phyloP scores from a whole-genome alignment of 1,140 invertebrate genomes.

The Condylostylus longicornis region DNA sequence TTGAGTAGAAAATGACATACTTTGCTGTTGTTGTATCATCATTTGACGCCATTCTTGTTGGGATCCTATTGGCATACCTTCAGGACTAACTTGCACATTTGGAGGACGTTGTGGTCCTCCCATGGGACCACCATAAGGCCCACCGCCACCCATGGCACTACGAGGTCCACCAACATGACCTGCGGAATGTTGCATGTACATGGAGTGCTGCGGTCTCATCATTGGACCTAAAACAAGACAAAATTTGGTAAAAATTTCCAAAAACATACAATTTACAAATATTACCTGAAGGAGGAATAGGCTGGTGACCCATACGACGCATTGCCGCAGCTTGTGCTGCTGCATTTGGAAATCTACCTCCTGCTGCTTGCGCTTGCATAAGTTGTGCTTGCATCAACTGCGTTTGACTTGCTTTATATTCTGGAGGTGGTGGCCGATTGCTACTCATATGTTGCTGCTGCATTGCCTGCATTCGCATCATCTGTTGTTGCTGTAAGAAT shows the following conservation, averaged over 20 bases:
- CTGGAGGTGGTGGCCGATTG: conserved; percentile 51
- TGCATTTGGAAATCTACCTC: conserved; percentile 26
- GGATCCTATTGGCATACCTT: conserved; percentile 39
- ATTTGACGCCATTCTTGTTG: conserved; percentile 55
- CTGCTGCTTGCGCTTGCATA: conserved; percentile 33
- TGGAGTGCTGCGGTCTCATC: conserved; percentile 46
- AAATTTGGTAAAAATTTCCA: neutral
- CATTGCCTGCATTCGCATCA: conserved; percentile 33
- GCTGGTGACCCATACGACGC: conserved; percentile 45
- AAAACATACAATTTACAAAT: neutral
- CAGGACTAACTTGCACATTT: conserved; percentile 38
- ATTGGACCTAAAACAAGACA: conserved; percentile 38
- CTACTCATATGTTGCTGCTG: conserved; percentile 36
- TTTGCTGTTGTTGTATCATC: conserved; percentile 54
- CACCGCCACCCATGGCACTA: conserved; percentile 33
- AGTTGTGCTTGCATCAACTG: conserved; percentile 41
- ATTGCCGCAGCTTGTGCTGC: conserved; percentile 38
- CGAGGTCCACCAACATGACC: conserved; percentile 15
- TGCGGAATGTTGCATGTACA: conserved; percentile 33
- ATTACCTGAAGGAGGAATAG: conserved; percentile 49
- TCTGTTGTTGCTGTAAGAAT: conserved; percentile 36
- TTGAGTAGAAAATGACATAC: conserved; percentile 37
- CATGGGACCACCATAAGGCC: conserved; percentile 30
- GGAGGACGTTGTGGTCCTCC: conserved; percentile 32
- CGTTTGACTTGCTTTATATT: conserved; percentile 51